Evolutionary conservation across 2,888 invertebrate species (phyloP).

Genomic region (Phengaris arion): DNA sequence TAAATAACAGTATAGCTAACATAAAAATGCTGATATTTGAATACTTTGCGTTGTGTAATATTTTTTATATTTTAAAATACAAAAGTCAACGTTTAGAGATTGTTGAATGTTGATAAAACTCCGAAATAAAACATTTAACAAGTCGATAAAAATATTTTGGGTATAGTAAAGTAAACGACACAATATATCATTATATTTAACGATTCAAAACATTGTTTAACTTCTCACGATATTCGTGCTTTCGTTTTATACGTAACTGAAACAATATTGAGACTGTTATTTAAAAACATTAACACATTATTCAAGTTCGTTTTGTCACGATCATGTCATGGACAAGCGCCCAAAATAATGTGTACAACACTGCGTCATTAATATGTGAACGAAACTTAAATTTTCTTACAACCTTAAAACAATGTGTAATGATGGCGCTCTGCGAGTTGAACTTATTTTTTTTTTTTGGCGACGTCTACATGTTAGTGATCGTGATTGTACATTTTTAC

Average conservation of each 20-base stretch:
- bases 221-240: conserved; percentile 9
- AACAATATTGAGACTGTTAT: neutral
- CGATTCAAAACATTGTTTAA: neutral
- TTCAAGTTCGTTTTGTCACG: neutral
- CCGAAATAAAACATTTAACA: neutral
- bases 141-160: neutral
- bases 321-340: neutral
- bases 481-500: neutral
- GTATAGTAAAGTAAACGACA: neutral
- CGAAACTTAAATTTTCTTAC: too few relatives aligned
- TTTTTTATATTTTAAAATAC: neutral
- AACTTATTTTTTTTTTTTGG: too few relatives aligned
- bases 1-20: too few relatives aligned
- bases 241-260: neutral
- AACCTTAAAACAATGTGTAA: too few relatives aligned
- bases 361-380: too few relatives aligned
- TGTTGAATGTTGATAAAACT: neutral
- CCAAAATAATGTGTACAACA: too few relatives aligned
- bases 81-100: neutral
- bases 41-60: neutral
- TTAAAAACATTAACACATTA: conserved; percentile 1
- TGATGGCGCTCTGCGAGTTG: too few relatives aligned
- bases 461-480: neutral
- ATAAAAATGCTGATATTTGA: too few relatives aligned
- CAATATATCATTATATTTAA: conserved; percentile 7